A percentile compares a stretch with the other conserved stretches of the same genome.
phyloP scores from a whole-genome alignment of 2,797 vertebrate species.

The Tarsius wallacei region DNA sequence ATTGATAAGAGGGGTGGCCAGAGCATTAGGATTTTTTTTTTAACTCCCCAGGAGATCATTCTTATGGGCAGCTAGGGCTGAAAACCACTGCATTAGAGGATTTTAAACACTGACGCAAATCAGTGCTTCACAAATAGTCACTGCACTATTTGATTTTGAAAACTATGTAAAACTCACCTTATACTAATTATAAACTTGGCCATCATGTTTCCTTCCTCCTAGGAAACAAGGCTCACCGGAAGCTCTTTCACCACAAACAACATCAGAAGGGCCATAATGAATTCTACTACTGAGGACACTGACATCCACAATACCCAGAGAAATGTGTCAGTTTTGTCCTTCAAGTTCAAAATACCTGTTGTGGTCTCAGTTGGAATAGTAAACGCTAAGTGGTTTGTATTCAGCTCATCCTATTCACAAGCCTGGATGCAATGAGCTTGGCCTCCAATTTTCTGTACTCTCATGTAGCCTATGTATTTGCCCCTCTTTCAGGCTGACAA shows the following conservation, averaged over 20 bases:
- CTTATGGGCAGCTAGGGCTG: not conserved
- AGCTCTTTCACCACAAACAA: not conserved
- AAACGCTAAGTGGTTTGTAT: not conserved
- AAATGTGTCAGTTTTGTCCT: not conserved
- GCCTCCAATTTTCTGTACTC: not conserved
- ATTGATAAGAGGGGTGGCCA: not conserved
- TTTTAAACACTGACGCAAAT: not conserved
- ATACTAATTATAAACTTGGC: not conserved
- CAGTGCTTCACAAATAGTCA: too few species aligned
- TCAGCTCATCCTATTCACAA: not conserved
- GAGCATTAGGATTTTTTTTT: not conserved
- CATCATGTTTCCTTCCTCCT: not conserved
- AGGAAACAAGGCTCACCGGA: not conserved
- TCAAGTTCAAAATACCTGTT: conserved; percentile 19
- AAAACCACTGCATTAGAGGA: not conserved
- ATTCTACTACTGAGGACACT: not conserved
- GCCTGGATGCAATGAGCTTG: not conserved
- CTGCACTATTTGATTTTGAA: not conserved
- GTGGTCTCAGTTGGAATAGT: not conserved
- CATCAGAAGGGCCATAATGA: not conserved
- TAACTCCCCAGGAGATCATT: not conserved
- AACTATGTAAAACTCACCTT: not conserved
- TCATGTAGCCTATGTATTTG: too few species aligned
- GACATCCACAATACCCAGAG: not conserved
- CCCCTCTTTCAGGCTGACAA: not conserved